A percentile compares a stretch with the other conserved stretches of the same genome.
phyloP scores from a whole-genome alignment of 2,797 vertebrate genomes.

The Falco berigora region DNA sequence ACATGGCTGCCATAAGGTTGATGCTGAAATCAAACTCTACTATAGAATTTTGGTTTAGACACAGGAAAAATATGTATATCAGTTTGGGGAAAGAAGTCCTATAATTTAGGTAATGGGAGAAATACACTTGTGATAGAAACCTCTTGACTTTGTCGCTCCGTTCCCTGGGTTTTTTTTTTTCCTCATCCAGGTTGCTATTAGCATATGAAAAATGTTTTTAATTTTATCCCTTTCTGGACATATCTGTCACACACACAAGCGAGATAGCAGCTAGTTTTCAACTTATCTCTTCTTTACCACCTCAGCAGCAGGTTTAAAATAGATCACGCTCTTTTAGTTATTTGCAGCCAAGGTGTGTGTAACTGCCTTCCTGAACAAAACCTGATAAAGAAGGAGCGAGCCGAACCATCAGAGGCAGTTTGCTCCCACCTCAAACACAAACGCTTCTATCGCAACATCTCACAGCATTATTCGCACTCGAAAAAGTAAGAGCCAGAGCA shows the following conservation, averaged over 20 bases:
- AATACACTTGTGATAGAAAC: conserved; percentile 27
- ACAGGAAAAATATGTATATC: conserved; percentile 17
- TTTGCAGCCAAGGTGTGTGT: conserved; percentile 67
- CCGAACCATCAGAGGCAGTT: neutral
- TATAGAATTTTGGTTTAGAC: conserved; percentile 41
- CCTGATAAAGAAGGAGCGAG: conserved; percentile 1
- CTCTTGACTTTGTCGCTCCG: conserved; percentile 34
- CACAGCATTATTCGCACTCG: neutral
- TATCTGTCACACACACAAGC: conserved; percentile 59
- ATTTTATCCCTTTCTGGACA: conserved; percentile 62
- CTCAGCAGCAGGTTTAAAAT: conserved; percentile 73
- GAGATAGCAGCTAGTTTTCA: conserved; percentile 51
- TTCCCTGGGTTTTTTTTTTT: neutral
- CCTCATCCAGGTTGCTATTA: conserved; percentile 52
- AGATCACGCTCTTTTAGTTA: conserved; percentile 49
- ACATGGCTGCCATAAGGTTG: conserved; percentile 53
- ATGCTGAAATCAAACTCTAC: conserved; percentile 57
- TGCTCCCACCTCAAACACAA: neutral
- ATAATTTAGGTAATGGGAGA: conserved; percentile 49
- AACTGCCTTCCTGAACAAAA: conserved; percentile 33
- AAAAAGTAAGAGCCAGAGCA: neutral
- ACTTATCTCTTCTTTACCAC: conserved; percentile 73
- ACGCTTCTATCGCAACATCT: neutral
- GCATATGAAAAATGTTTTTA: conserved; percentile 68
- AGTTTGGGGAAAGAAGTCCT: neutral